These are phyloP conservation scores for Melipona beecheii DNA, from an alignment of 2,888 invertebrate genomes.

Conservation along the genomic window DNA sequence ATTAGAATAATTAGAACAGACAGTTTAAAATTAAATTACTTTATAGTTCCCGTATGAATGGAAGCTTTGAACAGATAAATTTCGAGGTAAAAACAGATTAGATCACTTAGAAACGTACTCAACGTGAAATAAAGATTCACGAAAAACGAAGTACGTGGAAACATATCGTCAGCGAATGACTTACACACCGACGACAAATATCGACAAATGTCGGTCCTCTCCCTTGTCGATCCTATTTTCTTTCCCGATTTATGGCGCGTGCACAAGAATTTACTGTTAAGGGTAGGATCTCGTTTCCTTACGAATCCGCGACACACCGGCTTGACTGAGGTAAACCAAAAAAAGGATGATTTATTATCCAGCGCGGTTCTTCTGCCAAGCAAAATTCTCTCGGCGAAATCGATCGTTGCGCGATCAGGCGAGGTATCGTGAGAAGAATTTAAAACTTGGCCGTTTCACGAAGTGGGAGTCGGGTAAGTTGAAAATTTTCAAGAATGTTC, in stretches of 20 bases:
- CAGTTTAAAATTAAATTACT: no score
- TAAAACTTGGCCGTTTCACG: neutral
- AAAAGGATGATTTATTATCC: constrained; percentile 50
- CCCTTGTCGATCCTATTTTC: constrained; percentile 22
- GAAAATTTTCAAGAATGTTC: neutral
- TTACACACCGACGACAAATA: constrained; percentile 16
- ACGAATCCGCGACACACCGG: neutral
- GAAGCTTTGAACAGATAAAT: no score
- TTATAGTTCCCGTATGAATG: no score
- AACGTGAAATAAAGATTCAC: neutral
- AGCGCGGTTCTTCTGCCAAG: constrained; percentile 20
- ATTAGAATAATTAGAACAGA: no score
- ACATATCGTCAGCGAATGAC: neutral
- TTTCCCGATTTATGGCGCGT: constrained; percentile 23
- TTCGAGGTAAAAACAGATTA: neutral
- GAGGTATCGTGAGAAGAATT: neutral
- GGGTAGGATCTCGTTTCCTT: neutral
- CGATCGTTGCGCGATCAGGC: neutral
- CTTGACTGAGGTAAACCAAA: constrained; percentile 8
- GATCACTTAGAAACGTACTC: neutral
- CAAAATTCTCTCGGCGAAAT: constrained; percentile 4
- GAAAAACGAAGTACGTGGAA: neutral
- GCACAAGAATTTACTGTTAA: constrained; percentile 27
- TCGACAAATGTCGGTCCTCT: neutral
- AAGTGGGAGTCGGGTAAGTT: neutral